Evolutionary conservation across 35 echinoderm and acorn worm genomes (phyloP).

Genomic region (Patiria miniata): DNA sequence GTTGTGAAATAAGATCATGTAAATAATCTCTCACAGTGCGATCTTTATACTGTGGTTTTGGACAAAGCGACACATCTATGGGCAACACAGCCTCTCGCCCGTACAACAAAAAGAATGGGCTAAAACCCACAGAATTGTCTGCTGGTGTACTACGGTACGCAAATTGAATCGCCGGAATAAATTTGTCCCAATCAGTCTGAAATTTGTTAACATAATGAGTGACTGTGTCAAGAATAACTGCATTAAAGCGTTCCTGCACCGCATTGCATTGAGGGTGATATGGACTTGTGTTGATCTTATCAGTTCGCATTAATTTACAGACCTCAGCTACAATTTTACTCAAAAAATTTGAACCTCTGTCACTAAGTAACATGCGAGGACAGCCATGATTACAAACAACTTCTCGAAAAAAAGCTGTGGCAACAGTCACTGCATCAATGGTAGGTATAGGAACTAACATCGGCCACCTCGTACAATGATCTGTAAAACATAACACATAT

Average conservation of each 20-base stretch:
- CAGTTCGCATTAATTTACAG: constrained; percentile 18
- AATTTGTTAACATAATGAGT: constrained; percentile 15
- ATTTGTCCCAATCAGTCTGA: constrained; percentile 29
- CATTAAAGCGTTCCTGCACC: constrained; percentile 35
- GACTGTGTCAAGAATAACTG: constrained; percentile 31
- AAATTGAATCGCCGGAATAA: constrained; percentile 11
- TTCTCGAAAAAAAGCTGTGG: neutral
- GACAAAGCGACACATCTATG: neutral
- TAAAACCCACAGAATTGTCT: constrained; percentile 9
- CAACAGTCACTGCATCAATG: neutral
- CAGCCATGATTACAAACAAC: constrained; percentile 33
- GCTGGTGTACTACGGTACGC: constrained; percentile 23
- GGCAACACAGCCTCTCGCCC: neutral
- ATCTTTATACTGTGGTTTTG: neutral
- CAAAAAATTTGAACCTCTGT: constrained; percentile 29
- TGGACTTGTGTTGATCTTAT: neutral
- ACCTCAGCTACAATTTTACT: constrained; percentile 16
- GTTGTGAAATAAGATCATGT: constrained; percentile 12
- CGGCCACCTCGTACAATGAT: constrained; percentile 27
- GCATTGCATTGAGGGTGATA: constrained; percentile 35
- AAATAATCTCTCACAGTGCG: constrained; percentile 17
- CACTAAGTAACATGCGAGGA: neutral
- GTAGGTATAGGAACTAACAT: neutral
- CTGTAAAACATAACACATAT: constrained; percentile 24
- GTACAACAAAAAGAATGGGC: constrained; percentile 16